phyloP scores from a whole-genome alignment of 2,113 vertebrate species.

The Narcine bancroftii region DNA sequence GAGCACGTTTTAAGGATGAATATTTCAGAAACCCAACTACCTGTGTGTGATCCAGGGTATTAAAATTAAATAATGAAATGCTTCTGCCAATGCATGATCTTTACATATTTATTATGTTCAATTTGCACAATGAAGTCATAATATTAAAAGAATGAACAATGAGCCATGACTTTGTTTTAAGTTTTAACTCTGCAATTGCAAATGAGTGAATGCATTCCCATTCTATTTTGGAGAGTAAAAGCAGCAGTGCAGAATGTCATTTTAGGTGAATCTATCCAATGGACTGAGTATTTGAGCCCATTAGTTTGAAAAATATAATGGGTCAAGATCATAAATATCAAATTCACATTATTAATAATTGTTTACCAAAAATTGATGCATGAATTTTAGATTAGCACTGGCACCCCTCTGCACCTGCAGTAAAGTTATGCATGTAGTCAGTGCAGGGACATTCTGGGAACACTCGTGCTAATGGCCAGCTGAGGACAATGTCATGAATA shows the following conservation, averaged over 20 bases:
- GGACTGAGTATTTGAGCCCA: background rate
- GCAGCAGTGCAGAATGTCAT: background rate
- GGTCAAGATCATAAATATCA: background rate
- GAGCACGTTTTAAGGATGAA: background rate
- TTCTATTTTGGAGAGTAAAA: background rate
- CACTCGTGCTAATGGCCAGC: slow-evolving; percentile 35
- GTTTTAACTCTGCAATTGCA: background rate
- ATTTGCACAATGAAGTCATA: slow-evolving; percentile 7
- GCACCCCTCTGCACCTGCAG: slow-evolving; percentile 22
- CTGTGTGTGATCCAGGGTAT: background rate
- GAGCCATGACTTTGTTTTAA: background rate
- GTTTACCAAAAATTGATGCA: background rate
- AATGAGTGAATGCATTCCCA: background rate
- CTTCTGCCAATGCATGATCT: background rate
- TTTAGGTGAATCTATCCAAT: background rate
- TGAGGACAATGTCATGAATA: slow-evolving; percentile 34
- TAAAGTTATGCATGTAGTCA: slow-evolving; percentile 37
- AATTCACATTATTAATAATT: slow-evolving; percentile 28
- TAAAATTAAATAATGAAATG: background rate
- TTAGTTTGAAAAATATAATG: slow-evolving; percentile 10
- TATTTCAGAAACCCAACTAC: background rate
- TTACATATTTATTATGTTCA: background rate
- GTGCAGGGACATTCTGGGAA: slow-evolving; percentile 32
- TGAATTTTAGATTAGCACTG: slow-evolving; percentile 29
- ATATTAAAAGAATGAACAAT: background rate